Base-by-base conservation (phyloP, 2,797 vertebrate genomes). In the Hipposideros larvatus region DNA sequence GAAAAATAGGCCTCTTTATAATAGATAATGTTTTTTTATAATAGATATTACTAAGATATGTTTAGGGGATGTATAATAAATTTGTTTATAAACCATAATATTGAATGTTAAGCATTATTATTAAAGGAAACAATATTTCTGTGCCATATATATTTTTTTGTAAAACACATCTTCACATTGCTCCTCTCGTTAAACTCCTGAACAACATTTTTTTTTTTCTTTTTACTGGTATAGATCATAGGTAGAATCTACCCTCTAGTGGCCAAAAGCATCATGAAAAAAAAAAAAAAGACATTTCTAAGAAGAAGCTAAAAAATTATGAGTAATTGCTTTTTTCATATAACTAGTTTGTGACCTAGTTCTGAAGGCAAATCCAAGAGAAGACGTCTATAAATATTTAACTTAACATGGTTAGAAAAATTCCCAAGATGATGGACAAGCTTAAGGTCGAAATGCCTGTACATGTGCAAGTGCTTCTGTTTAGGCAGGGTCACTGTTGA, bases 241-340 rank as follows among this genome's bases (percentile, higher is more conserved):
- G 97, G 96, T 2, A 90, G 97, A 97, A 98, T 90, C 96, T 89
- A 96, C 98, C 98, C 98, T 98, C 98, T 98, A 97, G 97, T 98
- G 98, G 98, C 95, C 95, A 98, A 95, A 98, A 97, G 68, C 85
- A 93, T 83, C 57, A 94, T 90, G 51, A 90, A 89, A 73, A 68
- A 41, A 65, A 53, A 6, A 55, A 55, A 55, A 55, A 55, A 46
- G 21, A 51, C 10, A 48, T 53, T 73, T 22, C 3, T 34, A 78
- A 77, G 28, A 74, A 37, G 31, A 41, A 31, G 82, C 55, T 92
- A 26, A 63, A 88, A 31, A 37, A 51, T 78, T 57, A 43, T 4
- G 21, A 55, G 31, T 51, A 51, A 71, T 9, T 37, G 43, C 34
- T 53, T 61, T 75, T 83, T 87, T 11, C n/a, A 24, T 57, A 7